Percentiles rank a stretch among this genome's conserved stretches.
Evolutionary conservation across 2,113 vertebrate genomes (phyloP).

Genomic region (Albula goreensis): DNA sequence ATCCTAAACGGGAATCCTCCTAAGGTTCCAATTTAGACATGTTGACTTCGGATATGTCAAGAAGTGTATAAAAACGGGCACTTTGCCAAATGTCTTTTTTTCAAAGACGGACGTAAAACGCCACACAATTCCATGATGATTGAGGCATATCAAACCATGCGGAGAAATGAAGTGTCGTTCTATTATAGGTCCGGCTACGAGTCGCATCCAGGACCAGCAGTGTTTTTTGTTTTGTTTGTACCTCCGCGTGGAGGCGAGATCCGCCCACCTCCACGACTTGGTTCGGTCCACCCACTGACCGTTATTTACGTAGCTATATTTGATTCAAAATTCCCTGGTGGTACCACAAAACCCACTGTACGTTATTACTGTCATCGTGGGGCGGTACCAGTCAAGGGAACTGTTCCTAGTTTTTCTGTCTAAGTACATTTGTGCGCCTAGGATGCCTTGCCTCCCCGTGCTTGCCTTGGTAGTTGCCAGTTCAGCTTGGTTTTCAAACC

Average conservation of each 20-base stretch:
- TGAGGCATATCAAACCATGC: too few species aligned
- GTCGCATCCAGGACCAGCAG: not conserved
- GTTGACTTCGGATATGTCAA: not conserved
- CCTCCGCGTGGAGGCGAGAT: slow-evolving; percentile 2
- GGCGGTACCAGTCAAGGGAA: not conserved
- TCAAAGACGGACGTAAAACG: too few species aligned
- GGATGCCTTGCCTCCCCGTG: not conserved
- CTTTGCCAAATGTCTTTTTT: not conserved
- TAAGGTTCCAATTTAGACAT: not conserved
- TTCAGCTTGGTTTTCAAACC: slow-evolving; percentile 2
- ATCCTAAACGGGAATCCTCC: not conserved
- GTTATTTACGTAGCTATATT: not conserved
- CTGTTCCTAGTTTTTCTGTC: not conserved
- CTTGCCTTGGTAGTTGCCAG: not conserved
- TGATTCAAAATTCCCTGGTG: not conserved
- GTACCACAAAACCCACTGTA: not conserved
- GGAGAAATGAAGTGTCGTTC: not conserved
- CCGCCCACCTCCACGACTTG: not conserved
- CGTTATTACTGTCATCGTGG: not conserved
- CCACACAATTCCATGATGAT: too few species aligned
- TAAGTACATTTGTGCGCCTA: not conserved
- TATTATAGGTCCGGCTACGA: not conserved
- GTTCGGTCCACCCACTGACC: not conserved
- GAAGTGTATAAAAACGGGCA: not conserved
- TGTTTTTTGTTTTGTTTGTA: not conserved